Evolutionary conservation across 2,113 vertebrate genomes (phyloP).

Genomic region (Silurus meridionalis): DNA sequence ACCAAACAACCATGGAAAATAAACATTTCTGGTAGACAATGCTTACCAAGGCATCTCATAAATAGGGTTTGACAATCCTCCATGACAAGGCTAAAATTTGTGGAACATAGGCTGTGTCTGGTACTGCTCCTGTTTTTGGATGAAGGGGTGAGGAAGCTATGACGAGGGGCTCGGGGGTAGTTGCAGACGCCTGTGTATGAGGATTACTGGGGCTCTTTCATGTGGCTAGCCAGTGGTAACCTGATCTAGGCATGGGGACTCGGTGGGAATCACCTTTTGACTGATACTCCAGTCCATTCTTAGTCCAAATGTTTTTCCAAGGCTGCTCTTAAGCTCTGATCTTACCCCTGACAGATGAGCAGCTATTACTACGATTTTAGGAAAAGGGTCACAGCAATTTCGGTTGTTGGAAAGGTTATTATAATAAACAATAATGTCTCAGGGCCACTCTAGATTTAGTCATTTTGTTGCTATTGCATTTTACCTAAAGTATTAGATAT

Average conservation of each 20-base stretch:
- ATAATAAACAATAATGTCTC: neutral
- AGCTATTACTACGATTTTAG: constrained; percentile 17
- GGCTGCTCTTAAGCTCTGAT: constrained; percentile 88
- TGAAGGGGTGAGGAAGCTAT: constrained; percentile 68
- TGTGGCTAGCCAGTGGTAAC: constrained; percentile 82
- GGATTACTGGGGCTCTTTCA: constrained; percentile 84
- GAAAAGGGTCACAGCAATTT: constrained; percentile 1
- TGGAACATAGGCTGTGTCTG: constrained; percentile 64
- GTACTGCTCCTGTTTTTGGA: constrained; percentile 73
- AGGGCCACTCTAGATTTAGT: neutral
- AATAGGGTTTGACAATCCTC: constrained; percentile 72
- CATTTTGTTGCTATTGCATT: neutral
- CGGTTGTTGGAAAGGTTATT: constrained; percentile 3
- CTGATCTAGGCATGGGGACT: constrained; percentile 77
- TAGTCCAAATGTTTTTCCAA: constrained; percentile 94
- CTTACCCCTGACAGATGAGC: constrained; percentile 47
- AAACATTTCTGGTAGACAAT: constrained; percentile 62
- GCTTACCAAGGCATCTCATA: constrained; percentile 63
- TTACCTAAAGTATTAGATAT: too few relatives aligned
- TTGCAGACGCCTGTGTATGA: constrained; percentile 72
- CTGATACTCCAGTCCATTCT: constrained; percentile 86
- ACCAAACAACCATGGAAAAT: constrained; percentile 58
- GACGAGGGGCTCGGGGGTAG: constrained; percentile 62
- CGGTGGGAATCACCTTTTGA: constrained; percentile 83
- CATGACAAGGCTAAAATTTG: constrained; percentile 70